phyloP scores from a whole-genome alignment of 92 coral and sea anemone genomes.

The Epizoanthus rinbou region DNA sequence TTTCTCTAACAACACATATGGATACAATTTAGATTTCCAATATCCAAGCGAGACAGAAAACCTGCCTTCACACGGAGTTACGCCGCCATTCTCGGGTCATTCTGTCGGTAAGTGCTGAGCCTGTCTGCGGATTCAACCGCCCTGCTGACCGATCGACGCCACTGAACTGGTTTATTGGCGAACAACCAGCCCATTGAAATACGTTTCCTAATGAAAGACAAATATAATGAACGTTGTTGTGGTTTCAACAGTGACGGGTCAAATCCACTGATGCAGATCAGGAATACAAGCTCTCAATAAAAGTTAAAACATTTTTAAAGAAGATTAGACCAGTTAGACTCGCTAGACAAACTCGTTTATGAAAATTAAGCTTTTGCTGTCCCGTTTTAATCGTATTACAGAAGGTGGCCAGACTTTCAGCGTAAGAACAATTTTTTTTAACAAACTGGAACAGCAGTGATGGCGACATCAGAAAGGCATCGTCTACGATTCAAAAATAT shows the following conservation, averaged over 20 bases:
- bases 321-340: too few relatives aligned
- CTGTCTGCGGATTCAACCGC: not conserved
- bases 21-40: not conserved
- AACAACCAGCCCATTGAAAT: not conserved
- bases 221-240: not conserved
- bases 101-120: not conserved
- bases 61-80: not conserved
- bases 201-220: not conserved
- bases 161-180: not conserved
- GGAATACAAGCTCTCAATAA: not conserved
- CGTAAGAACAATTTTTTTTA: too few relatives aligned
- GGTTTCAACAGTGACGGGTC: too few relatives aligned
- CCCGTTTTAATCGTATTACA: too few relatives aligned
- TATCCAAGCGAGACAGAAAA: not conserved
- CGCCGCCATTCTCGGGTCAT: not conserved
- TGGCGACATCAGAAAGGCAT: too few relatives aligned
- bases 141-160: not conserved
- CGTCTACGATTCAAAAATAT: too few relatives aligned
- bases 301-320: not conserved
- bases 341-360: too few relatives aligned
- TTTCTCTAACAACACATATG: not conserved
- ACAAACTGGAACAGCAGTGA: too few relatives aligned
- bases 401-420: too few relatives aligned
- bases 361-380: too few relatives aligned
- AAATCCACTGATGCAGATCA: too few relatives aligned